Percentiles rank a stretch among this genome's conserved stretches.
Evolutionary conservation across 2,113 vertebrate genomes (phyloP).

Genomic region (Erythrocercus mccallii): DNA sequence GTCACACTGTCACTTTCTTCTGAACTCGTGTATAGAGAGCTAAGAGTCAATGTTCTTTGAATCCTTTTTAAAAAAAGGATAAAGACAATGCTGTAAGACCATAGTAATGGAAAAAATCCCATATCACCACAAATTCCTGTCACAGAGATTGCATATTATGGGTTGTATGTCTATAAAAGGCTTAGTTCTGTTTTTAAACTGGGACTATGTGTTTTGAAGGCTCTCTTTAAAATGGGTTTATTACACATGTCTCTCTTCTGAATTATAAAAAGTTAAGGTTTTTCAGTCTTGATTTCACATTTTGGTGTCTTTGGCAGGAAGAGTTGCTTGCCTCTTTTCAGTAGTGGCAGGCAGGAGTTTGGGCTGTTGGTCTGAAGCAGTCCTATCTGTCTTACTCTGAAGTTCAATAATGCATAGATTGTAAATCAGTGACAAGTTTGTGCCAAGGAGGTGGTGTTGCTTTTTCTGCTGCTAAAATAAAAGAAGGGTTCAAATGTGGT

Average conservation of each 20-base stretch:
- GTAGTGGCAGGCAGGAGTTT: neutral
- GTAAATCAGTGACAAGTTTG: neutral
- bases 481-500: neutral
- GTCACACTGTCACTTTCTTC: neutral
- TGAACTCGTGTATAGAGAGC: rapidly evolving
- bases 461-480: neutral
- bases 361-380: neutral
- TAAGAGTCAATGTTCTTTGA: neutral
- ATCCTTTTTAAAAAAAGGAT: neutral
- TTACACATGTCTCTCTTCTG: neutral
- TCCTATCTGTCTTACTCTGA: neutral
- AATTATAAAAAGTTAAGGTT: neutral
- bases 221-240: neutral
- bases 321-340: neutral
- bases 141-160: neutral
- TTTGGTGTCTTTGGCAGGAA: neutral
- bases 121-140: neutral
- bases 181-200: neutral
- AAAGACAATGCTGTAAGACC: neutral
- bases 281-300: neutral
- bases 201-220: neutral
- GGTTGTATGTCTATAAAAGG: neutral
- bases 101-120: neutral
- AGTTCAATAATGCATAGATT: neutral
- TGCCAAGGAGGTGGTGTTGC: neutral